Base-by-base conservation (phyloP, 2,113 vertebrate species). In the Podiceps cristatus region DNA sequence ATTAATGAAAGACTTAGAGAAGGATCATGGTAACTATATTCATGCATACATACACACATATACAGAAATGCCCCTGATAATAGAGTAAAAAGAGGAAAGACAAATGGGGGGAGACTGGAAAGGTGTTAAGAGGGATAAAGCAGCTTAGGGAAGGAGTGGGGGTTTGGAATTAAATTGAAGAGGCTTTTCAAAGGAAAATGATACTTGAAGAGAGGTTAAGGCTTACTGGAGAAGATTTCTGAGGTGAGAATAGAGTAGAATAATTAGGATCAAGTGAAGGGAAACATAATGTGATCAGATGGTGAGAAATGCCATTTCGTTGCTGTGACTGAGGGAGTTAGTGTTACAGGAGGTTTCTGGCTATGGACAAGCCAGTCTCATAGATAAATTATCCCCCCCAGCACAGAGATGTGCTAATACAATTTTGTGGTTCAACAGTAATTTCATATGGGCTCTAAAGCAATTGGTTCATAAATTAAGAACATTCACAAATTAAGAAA, bases 191-290 rank as follows among this genome's bases (percentile, higher is more conserved):
- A 93, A 90, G 35, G 52, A 90, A 94, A 84, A 74, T 44, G 52
- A 44, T 92, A 68, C 67, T 86, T 63, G 55, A 96, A 53, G n/a
- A 94, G 56, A 94, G 47, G 88, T 73, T 90, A 93, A 37, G 56
- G 28, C 78, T 83, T 88, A 33, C 71, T 83, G 90, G 53, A 93
- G 53, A 79, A 93, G 45, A 72, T 92, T 93, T 88, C 71, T 86
- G 82, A 92, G 72, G 69, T 76, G n/a, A 93, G 49, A 73, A 85
- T 66, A 58, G 18, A 94, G 81, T 35, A 87, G 81, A 90, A 93
- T 85, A 96, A 95, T 91, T 92, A 94, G 62, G 81, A 93, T 88
- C 87, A 94, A 96, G 92, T 88, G 93, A 90, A 94, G 69, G 66
- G 87, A 62, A 96, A 87, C 77, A 28, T 87, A 87, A 92, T 85